A percentile compares a stretch with the other conserved stretches of the same genome.
Evolutionary conservation across 2,888 invertebrate species (phyloP).

Genomic region (Cotesia congregata): DNA sequence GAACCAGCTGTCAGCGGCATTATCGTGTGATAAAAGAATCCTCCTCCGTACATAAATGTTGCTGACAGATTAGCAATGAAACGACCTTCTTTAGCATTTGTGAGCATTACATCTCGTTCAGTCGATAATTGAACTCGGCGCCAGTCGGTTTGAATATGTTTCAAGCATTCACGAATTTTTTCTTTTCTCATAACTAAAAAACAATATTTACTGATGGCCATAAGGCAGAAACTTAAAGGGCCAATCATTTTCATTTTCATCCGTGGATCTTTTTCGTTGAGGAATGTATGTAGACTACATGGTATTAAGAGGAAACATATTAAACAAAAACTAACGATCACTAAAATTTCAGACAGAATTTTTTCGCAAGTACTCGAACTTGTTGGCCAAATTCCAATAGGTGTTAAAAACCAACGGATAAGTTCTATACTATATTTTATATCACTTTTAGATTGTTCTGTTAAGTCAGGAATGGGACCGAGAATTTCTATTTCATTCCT

Average conservation of each 20-base stretch:
- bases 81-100: conserved; percentile 53
- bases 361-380: conserved; percentile 30
- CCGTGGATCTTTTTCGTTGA: conserved; percentile 49
- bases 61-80: conserved; percentile 52
- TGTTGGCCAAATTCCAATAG: conserved; percentile 51
- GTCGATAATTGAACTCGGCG: conserved; percentile 12
- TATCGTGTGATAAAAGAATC: conserved; percentile 58
- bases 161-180: conserved; percentile 52
- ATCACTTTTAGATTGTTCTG: conserved; percentile 31
- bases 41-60: conserved; percentile 59
- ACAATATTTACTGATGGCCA: conserved; percentile 55
- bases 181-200: conserved; percentile 48
- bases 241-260: conserved; percentile 52
- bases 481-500: conserved; percentile 22
- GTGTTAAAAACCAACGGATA: conserved; percentile 49
- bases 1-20: conserved; percentile 56
- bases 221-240: conserved; percentile 55
- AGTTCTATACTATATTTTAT: conserved; percentile 45
- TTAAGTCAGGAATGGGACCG: conserved; percentile 25
- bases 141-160: conserved; percentile 56
- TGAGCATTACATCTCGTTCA: conserved; percentile 53
- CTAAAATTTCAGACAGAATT: conserved; percentile 33
- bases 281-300: conserved; percentile 46
- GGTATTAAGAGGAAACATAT: conserved; percentile 54
- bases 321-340: conserved; percentile 47